Conservation (phyloP, 1,140 invertebrate species). For the Agrypnia vestita region DNA sequence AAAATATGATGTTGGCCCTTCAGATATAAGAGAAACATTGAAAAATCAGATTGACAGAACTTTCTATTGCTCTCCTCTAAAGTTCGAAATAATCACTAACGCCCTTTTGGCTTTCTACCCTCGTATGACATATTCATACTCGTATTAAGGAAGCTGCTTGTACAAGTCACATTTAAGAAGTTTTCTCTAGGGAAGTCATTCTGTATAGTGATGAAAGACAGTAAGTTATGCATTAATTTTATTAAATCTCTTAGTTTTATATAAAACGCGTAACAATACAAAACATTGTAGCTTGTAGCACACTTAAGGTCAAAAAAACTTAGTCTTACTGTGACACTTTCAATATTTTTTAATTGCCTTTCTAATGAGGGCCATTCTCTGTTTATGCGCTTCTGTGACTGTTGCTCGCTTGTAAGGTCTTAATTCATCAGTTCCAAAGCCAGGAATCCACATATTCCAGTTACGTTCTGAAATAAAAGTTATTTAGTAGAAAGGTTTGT, state of each 20-base stretch:
- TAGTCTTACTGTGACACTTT: not conserved
- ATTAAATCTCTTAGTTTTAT: slow-evolving; percentile 9
- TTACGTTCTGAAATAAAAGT: slow-evolving; percentile 84
- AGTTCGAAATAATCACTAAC: too few relatives aligned
- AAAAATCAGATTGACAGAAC: too few relatives aligned
- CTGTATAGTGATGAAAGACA: too few relatives aligned
- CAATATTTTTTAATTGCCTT: slow-evolving; percentile 95
- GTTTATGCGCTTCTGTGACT: slow-evolving; percentile 96
- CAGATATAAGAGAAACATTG: too few relatives aligned
- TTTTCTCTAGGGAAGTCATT: too few relatives aligned
- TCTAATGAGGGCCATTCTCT: slow-evolving; percentile 91
- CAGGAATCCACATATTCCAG: slow-evolving; percentile 97
- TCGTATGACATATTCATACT: too few relatives aligned
- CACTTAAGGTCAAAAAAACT: slow-evolving; percentile 2
- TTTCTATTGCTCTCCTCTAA: too few relatives aligned
- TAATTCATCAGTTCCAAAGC: slow-evolving; percentile 95
- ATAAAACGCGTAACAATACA: slow-evolving; percentile 4
- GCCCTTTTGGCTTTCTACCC: too few relatives aligned
- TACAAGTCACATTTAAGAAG: too few relatives aligned
- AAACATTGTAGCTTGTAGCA: slow-evolving; percentile 8
- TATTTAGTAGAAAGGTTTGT: not conserved
- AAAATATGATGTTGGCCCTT: too few relatives aligned
- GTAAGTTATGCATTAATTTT: not conserved
- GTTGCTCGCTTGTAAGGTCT: slow-evolving; percentile 91
- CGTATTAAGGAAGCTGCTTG: too few relatives aligned